Evolutionary conservation across 2,113 vertebrate species (phyloP), one percentile per base, ranked within the genome.

Genomic region (Gorsachius goisagi): DNA sequence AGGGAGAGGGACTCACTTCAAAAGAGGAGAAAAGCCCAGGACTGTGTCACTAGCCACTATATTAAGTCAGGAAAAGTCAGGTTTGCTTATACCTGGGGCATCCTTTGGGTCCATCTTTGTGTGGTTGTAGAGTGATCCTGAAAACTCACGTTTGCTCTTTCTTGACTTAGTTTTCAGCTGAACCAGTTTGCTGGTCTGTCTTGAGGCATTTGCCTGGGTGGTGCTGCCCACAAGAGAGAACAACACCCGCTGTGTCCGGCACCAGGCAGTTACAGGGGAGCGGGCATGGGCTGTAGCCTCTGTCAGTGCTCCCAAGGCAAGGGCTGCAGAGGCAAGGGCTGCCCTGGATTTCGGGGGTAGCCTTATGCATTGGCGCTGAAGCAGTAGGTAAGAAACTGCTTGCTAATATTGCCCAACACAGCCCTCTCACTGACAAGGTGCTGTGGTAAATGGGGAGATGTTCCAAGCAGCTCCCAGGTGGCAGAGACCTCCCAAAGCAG

Each of bases 221-320:
- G 30, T 56, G 33, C 58, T 64, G 35, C 35, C 50, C 32, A 16
- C 21, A 37, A 5, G 33, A 19, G 37, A 62, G 24, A 4, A 37
- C 10, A 64, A 20, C 2, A 2, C 19, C 33, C 6, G 2, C 33
- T 39, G 26, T 79, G 60, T 50, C 52, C 23, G 22, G 9, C 15
- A 49, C 17, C 0, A 0, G 4, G 15, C 20, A 30, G 20, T 9
- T 27, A 6, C 3, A 11, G 30, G 37, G 19, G 11, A 59, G 37
- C 1, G 1, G 24, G n/a, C 41, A 3, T 2, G 20, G 50, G 23
- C 49, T 79, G 28, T 60, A 12, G 1, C 30, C 27, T 67, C 52
- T 1, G 2, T 19, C 1, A 1, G 37, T 5, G 7, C n/a, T 75
- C 44, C 26, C 37, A 32, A 24, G 44, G 20, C 3, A 12, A 68